Percentiles rank a stretch among this genome's conserved stretches.
Conservation (phyloP, 1,140 invertebrate genomes). For the Drosophila sulfurigaster region DNA sequence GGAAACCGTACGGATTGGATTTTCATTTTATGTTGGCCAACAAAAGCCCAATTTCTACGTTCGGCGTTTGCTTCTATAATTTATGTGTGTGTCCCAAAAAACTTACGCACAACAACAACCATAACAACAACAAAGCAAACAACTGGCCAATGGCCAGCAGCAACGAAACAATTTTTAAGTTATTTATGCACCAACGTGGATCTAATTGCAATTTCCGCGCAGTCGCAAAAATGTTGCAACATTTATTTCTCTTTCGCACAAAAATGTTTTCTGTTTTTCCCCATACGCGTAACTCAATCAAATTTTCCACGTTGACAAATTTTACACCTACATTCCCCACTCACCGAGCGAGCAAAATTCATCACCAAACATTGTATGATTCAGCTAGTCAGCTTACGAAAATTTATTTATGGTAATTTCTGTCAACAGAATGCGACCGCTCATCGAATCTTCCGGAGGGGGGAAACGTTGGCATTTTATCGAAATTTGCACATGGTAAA, state of each 20-base stretch:
- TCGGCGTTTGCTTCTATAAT: slow-evolving; percentile 69
- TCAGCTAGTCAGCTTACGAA: slow-evolving; percentile 17
- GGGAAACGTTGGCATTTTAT: slow-evolving; percentile 50
- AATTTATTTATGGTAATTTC: slow-evolving; percentile 81
- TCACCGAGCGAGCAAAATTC: neutral
- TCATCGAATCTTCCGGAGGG: slow-evolving; percentile 27
- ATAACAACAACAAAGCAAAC: slow-evolving; percentile 4
- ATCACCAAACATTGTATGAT: slow-evolving; percentile 8
- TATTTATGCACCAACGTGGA: slow-evolving; percentile 64
- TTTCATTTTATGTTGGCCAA: slow-evolving; percentile 72
- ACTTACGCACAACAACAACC: slow-evolving; percentile 42
- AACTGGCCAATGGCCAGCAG: neutral
- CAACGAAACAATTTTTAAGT: slow-evolving; percentile 55
- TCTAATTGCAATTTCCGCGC: slow-evolving; percentile 82
- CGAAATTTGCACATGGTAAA: slow-evolving; percentile 69
- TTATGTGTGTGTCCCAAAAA: slow-evolving; percentile 60
- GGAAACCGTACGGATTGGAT: slow-evolving; percentile 56
- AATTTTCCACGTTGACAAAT: slow-evolving; percentile 65
- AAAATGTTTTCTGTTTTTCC: slow-evolving; percentile 24
- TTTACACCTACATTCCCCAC: slow-evolving; percentile 6
- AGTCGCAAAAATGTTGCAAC: slow-evolving; percentile 73
- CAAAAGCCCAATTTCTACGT: slow-evolving; percentile 57
- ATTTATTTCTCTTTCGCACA: slow-evolving; percentile 52
- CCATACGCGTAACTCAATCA: slow-evolving; percentile 65
- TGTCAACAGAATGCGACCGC: slow-evolving; percentile 49